phyloP scores from a whole-genome alignment of 2,888 invertebrate species.

The Choreutis nemorana region DNA sequence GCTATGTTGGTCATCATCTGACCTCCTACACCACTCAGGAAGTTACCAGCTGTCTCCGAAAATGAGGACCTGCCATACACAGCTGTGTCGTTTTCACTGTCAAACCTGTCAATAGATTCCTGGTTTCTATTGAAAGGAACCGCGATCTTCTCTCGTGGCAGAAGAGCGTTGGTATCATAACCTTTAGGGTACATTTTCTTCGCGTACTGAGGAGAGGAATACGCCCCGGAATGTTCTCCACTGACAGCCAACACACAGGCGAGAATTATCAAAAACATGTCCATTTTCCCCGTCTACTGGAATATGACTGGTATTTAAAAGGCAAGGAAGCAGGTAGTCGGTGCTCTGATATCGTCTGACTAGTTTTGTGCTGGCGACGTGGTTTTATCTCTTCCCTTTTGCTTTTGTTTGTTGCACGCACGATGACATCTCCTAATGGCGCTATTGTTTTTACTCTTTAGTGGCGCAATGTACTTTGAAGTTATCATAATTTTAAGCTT shows the following conservation, averaged over 20 bases:
- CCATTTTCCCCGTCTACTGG: conserved; percentile 31
- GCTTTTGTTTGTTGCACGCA: conserved; percentile 61
- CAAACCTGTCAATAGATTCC: conserved; percentile 30
- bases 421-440: conserved; percentile 58
- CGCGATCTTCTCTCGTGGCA: conserved; percentile 38
- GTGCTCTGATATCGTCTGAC: conserved; percentile 31
- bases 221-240: conserved; percentile 55
- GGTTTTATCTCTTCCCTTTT: conserved; percentile 55
- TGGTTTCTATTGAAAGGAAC: conserved; percentile 27
- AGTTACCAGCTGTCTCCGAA: conserved; percentile 43
- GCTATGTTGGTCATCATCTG: conserved; percentile 68
- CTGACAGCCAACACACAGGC: conserved; percentile 18
- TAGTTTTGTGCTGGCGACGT: conserved; percentile 24
- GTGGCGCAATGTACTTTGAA: no score
- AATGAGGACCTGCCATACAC: conserved; percentile 40
- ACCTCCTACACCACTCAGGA: conserved; percentile 50
- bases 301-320: conserved; percentile 17
- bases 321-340: conserved; percentile 33
- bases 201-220: conserved; percentile 60
- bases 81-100: conserved; percentile 31
- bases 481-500: no score
- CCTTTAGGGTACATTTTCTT: conserved; percentile 57
- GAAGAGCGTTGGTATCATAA: conserved; percentile 33
- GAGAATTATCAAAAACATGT: conserved; percentile 26
- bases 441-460: conserved; percentile 46